phyloP scores from a whole-genome alignment of 2,113 vertebrate genomes.

The Epinephelus lanceolatus region DNA sequence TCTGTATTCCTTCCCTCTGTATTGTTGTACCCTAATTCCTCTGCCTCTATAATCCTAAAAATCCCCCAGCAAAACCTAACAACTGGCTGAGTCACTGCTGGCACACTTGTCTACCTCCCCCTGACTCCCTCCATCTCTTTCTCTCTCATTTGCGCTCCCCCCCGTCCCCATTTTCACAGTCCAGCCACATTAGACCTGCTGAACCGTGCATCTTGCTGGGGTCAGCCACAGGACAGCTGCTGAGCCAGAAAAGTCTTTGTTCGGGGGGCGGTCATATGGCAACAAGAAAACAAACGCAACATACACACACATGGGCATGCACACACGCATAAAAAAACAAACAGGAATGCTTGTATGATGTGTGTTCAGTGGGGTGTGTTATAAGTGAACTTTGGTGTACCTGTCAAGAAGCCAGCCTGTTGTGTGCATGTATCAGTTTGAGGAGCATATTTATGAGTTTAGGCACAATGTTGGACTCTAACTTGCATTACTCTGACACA shows the following conservation, averaged over 20 bases:
- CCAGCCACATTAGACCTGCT: constrained; percentile 51
- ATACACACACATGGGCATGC: background rate
- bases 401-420: constrained; percentile 4
- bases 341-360: constrained; percentile 16
- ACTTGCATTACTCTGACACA: background rate
- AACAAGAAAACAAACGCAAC: constrained; percentile 49
- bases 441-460: constrained; percentile 4
- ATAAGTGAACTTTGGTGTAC: constrained; percentile 12
- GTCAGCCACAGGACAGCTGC: constrained; percentile 71
- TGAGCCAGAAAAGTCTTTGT: constrained; percentile 76
- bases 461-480: constrained; percentile 13
- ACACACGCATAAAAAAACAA: background rate
- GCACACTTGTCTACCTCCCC: constrained; percentile 6
- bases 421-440: constrained; percentile 21
- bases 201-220: constrained; percentile 61
- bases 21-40: background rate
- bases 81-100: constrained; percentile 48
- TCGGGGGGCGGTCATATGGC: constrained; percentile 37
- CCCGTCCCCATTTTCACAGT: constrained; percentile 49
- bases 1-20: background rate
- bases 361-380: constrained; percentile 46
- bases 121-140: background rate
- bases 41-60: constrained; percentile 10
- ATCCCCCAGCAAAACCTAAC: constrained; percentile 28
- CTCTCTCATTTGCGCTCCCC: background rate